Evolutionary conservation across 2,888 invertebrate species (phyloP).

Genomic region (Mythimna albipuncta): DNA sequence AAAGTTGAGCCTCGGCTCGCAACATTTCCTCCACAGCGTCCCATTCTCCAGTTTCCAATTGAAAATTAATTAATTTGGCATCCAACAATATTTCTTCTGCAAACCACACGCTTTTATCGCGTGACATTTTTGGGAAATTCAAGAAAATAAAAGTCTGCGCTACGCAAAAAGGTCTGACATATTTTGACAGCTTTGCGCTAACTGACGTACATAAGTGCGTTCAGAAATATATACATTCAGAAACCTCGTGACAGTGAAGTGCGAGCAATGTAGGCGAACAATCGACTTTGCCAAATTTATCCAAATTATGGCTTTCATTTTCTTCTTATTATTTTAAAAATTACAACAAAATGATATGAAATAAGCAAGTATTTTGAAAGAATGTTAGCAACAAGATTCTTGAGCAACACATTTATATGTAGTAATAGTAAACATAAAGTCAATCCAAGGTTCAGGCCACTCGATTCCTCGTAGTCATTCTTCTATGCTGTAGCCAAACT

Average conservation of each 20-base stretch:
- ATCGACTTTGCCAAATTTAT: neutral
- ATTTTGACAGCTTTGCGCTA: constrained; percentile 54
- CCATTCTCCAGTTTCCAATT: constrained; percentile 89
- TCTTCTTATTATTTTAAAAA: neutral
- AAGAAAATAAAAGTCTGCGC: constrained; percentile 47
- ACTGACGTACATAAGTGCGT: neutral
- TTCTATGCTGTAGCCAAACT: neutral
- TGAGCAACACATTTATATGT: too few species aligned
- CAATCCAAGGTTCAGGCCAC: neutral
- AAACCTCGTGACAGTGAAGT: too few species aligned
- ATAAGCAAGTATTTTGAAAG: neutral
- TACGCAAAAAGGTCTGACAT: constrained; percentile 53
- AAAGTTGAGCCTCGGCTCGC: constrained; percentile 88
- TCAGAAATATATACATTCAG: neutral
- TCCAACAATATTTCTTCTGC: constrained; percentile 89
- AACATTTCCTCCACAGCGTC: constrained; percentile 89
- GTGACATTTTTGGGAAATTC: constrained; percentile 79
- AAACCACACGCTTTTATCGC: constrained; percentile 90
- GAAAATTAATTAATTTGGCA: constrained; percentile 88
- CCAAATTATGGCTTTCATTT: neutral
- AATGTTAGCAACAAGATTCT: neutral
- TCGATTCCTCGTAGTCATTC: neutral
- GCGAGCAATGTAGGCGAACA: too few species aligned
- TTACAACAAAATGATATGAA: neutral
- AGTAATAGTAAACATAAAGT: neutral